Evolutionary conservation across 1,140 invertebrate species (phyloP), one percentile per base, ranked within the genome.

Genomic region (Halesus radiatus): DNA sequence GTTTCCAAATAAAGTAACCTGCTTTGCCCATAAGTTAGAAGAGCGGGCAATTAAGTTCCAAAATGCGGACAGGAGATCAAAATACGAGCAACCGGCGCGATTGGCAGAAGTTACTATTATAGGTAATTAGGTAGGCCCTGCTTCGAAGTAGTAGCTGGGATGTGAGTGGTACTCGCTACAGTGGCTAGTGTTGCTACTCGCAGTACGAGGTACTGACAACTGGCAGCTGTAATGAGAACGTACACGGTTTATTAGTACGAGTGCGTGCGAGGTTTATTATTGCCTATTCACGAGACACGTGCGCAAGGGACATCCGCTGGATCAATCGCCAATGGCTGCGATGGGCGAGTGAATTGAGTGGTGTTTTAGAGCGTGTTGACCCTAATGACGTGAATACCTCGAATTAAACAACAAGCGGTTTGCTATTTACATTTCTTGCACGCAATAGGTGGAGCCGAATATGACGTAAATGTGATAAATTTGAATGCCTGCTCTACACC

Each of bases 1-100:
- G 62, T 70, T 70, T 70, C 66, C 66, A 70, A 66, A 70, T 70
- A 70, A 13, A 7, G 66, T 20, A 70, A 52, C 66, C 37, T 23
- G 66, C n/a, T 23, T 70, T 70, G 22, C n/a, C 66, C 66, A 70
- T 70, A 70, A 70, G 23, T 64, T 64, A 22, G 20, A 52, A 16
- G 37, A 70, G 22, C 37, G 32, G 32, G 66, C 22, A 70, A 70
- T 70, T 70, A 70, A 50, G 37, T 18, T 18, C 37, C 32, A 10
- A 70, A 70, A 66, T 66, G 20, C 26, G 62, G 62, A 29, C 62
- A 29, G 18, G 23, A n/a, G 54, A 22, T 56, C n/a, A 56, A 56
- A 18, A n/a, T 56, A 23, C 23, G 60, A 64, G 13, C 18, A 20
- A 64, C 60, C 0, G 60, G 60, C 13, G 16, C 26, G 10, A 16